Percentiles rank a stretch among this genome's conserved stretches.
phyloP scores from a whole-genome alignment of 2,797 vertebrate species.

The Rhabdomys pumilio region DNA sequence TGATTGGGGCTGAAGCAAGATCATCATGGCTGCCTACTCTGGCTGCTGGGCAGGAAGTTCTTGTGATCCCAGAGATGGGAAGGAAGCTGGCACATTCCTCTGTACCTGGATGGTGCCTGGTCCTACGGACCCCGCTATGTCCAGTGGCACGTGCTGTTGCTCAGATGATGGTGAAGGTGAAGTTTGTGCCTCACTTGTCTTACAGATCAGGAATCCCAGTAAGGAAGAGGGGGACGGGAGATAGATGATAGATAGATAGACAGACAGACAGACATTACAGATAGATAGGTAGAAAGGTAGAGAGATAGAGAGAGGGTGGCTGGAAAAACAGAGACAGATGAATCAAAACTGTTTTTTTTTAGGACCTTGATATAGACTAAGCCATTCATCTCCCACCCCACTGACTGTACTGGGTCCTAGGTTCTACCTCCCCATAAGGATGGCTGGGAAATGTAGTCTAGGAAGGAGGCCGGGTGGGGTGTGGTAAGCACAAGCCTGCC shows the following conservation, averaged over 20 bases:
- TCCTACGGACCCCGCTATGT: not conserved
- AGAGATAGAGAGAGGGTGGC: not conserved
- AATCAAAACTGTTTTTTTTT: not conserved
- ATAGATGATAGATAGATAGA: accelerated
- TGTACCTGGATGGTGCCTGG: not conserved
- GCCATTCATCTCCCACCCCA: not conserved
- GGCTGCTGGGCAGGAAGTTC: not conserved
- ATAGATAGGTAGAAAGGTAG: not conserved
- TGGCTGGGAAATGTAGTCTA: not conserved
- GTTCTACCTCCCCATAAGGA: not conserved
- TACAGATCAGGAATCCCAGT: not conserved
- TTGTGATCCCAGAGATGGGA: not conserved
- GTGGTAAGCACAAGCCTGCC: accelerated
- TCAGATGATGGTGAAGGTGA: not conserved
- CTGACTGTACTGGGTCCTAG: not conserved
- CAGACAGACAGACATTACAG: too few relatives aligned
- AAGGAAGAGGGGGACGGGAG: accelerated
- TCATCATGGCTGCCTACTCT: not conserved
- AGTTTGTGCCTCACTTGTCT: not conserved
- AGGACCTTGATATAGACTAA: not conserved
- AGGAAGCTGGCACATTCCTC: accelerated
- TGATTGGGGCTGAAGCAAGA: not conserved
- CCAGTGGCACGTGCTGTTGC: not conserved
- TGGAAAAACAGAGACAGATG: not conserved
- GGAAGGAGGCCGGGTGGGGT: accelerated